These are phyloP conservation scores for Phyto melanocephala DNA, from an alignment of 2,888 invertebrate species.

Conservation along the genomic window DNA sequence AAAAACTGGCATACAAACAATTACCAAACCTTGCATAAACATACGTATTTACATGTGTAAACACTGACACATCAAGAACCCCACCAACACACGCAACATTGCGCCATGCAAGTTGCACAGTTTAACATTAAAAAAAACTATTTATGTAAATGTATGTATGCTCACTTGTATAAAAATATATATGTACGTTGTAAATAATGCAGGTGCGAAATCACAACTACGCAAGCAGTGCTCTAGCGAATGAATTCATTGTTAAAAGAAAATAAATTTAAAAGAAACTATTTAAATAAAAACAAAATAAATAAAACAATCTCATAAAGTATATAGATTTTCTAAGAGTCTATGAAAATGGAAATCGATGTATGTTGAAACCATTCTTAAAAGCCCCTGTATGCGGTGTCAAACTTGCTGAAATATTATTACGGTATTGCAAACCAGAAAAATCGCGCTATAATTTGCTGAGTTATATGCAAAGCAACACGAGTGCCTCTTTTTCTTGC, in stretches of 20 bases:
- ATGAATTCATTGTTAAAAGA: not conserved
- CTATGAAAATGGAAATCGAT: no score
- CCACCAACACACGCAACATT: not conserved
- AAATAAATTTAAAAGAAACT: no score
- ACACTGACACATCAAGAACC: not conserved
- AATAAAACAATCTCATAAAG: no score
- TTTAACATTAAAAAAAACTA: not conserved
- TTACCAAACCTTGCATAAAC: not conserved
- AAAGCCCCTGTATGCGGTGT: no score
- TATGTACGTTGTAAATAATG: not conserved
- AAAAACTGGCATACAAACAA: not conserved
- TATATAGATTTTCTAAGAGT: no score
- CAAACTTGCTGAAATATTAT: no score
- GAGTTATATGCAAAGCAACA: no score
- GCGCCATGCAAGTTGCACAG: not conserved
- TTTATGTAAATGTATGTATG: constrained; percentile 18
- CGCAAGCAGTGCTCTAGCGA: not conserved
- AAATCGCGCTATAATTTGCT: no score
- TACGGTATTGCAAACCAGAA: no score
- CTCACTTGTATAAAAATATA: not conserved
- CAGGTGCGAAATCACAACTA: constrained; percentile 44
- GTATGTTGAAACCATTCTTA: no score
- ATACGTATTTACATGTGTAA: not conserved
- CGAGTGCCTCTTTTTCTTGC: no score
- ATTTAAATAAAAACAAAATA: no score